Evolutionary conservation across 2,113 vertebrate genomes (phyloP).

Genomic region (Hemichromis elongatus): DNA sequence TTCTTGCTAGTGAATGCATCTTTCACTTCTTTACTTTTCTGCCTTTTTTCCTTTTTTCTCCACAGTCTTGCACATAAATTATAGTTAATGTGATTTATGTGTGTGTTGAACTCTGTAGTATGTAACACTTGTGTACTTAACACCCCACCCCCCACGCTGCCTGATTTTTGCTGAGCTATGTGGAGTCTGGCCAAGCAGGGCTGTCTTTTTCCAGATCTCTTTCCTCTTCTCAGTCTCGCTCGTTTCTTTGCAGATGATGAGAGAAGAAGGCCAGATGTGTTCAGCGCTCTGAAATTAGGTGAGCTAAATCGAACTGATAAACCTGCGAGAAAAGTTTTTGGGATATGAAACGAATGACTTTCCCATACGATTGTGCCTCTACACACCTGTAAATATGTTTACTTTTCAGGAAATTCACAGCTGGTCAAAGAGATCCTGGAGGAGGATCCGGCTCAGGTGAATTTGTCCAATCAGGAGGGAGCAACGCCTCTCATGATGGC

Average conservation of each 20-base stretch:
- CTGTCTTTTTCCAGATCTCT: not conserved
- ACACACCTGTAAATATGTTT: not conserved
- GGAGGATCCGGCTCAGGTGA: slow-evolving; percentile 87
- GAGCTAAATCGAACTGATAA: slow-evolving; percentile 14
- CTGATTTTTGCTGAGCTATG: not conserved
- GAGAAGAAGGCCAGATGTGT: slow-evolving; percentile 88
- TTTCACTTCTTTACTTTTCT: not conserved
- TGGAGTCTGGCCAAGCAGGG: not conserved
- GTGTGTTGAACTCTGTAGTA: not conserved
- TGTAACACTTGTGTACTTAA: not conserved
- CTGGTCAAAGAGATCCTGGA: slow-evolving; percentile 91
- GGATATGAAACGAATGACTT: not conserved
- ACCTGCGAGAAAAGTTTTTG: accelerated
- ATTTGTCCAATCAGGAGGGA: slow-evolving; percentile 87
- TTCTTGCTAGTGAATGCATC: accelerated
- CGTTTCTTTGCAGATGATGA: slow-evolving; percentile 81
- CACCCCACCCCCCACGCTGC: not conserved
- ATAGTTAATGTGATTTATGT: not conserved
- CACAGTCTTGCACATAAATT: not conserved
- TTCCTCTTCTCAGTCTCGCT: slow-evolving; percentile 13
- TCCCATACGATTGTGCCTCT: not conserved
- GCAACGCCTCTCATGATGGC: slow-evolving; percentile 95
- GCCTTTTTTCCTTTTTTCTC: not conserved
- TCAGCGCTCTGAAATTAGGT: slow-evolving; percentile 93
- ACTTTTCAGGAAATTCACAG: slow-evolving; percentile 82